Evolutionary conservation across 2,797 vertebrate species (phyloP), one percentile per base, ranked within the genome.

Genomic region (Aplochiton taeniatus): DNA sequence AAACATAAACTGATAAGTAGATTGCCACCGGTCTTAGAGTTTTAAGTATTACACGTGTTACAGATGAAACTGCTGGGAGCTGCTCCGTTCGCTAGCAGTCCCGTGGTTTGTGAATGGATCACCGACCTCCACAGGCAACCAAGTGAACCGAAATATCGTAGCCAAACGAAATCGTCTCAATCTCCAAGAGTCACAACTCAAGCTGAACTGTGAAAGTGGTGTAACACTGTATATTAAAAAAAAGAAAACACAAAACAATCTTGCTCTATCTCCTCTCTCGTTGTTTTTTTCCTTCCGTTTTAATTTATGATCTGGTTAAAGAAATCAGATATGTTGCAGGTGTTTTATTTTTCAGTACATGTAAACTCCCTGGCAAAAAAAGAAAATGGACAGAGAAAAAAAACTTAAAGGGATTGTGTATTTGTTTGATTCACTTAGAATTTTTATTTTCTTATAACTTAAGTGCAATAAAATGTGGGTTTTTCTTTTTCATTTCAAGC

Each of bases 391-490:
- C 93, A 93, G 95, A 95, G 74, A 90, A 91, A 89, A 94, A 94
- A 90, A 92, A 90, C 93, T 96, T 95, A 98, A 99, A 98, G 95
- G 96, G 96, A 98, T 97, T 98, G 95, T 98, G 95, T 96, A 96
- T 98, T 95, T 95, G 94, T 98, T 98, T 98, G 96, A 97, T 98
- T 98, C 94, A 98, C 95, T 98, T 99, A 98, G 96, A 98, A 98
- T 98, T 98, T 95, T 99, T 99, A 99, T 99, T 99, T 99, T 99
- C 96, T 98, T 99, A 99, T 98, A 98, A 99, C 96, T 99, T 99
- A 99, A 99, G 98, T 99, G 97, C 98, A 99, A 99, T 99, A 99
- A 99, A 99, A 98, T 96, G 96, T 99, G 92, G 89, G 90, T 90
- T 90, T 90, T 90, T 90, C 85, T 89, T 85, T 87, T 92, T 85